Percentiles rank a stretch among this genome's conserved stretches.
phyloP scores from a whole-genome alignment of 1,140 invertebrate species.

The Leptinotarsa lineolata region DNA sequence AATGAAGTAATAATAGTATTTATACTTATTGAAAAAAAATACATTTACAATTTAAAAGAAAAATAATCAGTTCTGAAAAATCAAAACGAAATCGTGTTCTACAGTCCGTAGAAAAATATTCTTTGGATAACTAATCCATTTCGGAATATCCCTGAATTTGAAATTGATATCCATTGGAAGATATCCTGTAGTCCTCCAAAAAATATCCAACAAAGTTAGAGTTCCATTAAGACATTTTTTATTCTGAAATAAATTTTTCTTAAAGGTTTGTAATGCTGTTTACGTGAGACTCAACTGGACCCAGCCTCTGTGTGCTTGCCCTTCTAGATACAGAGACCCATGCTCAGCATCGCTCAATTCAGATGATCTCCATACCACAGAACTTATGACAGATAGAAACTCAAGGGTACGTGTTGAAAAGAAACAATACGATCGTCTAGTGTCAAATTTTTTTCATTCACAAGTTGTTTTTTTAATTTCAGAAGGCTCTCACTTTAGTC shows the following conservation, averaged over 20 bases:
- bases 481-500: slow-evolving; percentile 82
- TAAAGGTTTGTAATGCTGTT: slow-evolving; percentile 88
- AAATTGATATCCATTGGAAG: no score
- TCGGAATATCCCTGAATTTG: not conserved
- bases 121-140: not conserved
- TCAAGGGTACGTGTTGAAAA: slow-evolving; percentile 67
- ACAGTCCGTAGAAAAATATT: not conserved
- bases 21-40: no score
- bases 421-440: no score
- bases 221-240: slow-evolving; percentile 5
- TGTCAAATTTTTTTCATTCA: no score
- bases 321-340: slow-evolving; percentile 81
- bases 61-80: no score
- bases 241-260: slow-evolving; percentile 16
- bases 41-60: no score
- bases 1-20: no score
- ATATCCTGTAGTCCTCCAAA: not conserved
- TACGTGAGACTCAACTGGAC: slow-evolving; percentile 91
- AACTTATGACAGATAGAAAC: slow-evolving; percentile 80
- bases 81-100: not conserved
- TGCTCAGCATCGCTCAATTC: slow-evolving; percentile 86
- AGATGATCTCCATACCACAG: slow-evolving; percentile 89
- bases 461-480: slow-evolving; percentile 42
- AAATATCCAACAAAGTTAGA: not conserved
- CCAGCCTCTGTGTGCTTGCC: slow-evolving; percentile 89